Evolutionary conservation across 2,888 invertebrate genomes (phyloP).

Genomic region (Cephus sareptanus): DNA sequence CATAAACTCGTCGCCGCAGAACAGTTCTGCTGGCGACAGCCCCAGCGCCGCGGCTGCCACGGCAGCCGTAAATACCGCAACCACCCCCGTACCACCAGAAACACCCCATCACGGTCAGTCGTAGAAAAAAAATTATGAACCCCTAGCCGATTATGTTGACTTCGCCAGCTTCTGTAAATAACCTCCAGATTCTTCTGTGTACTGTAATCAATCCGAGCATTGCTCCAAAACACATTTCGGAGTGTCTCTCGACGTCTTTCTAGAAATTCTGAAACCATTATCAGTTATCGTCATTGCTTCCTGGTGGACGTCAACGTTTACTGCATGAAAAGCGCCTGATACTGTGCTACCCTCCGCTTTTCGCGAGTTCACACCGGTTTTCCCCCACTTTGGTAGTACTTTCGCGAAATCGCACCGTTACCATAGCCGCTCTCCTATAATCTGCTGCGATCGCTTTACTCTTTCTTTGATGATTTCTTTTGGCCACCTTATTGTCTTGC

Average conservation of each 20-base stretch:
- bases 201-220: neutral
- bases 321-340: neutral
- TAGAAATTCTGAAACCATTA: neutral
- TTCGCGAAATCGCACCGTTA: constrained; percentile 4
- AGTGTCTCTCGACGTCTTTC: neutral
- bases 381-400: neutral
- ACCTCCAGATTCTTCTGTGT: neutral
- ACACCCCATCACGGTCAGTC: constrained; percentile 60
- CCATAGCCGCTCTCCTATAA: neutral
- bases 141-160: neutral
- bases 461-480: neutral
- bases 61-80: constrained; percentile 51
- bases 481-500: neutral
- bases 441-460: neutral
- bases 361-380: constrained; percentile 3
- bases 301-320: neutral
- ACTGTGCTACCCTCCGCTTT: constrained; percentile 1
- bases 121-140: constrained; percentile 4
- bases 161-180: neutral
- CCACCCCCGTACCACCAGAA: constrained; percentile 59
- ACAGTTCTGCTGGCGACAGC: constrained; percentile 30
- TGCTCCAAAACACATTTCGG: neutral
- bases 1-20: constrained; percentile 68
- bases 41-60: constrained; percentile 62
- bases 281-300: neutral